Evolutionary conservation across 2,113 vertebrate genomes (phyloP), one percentile per base, ranked within the genome.

Genomic region (Pyrgilauda ruficollis): DNA sequence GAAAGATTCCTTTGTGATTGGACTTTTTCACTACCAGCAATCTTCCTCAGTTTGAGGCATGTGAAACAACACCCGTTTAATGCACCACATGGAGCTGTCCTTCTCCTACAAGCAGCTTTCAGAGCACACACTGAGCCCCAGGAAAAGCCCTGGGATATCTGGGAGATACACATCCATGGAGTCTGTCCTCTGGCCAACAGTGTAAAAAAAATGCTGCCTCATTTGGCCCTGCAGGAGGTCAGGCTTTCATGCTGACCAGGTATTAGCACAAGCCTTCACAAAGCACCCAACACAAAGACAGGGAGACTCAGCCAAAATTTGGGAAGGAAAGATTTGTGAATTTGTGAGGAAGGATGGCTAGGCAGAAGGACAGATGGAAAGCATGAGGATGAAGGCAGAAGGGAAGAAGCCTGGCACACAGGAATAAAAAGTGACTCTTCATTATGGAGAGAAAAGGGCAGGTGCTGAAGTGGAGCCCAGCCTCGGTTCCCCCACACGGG

Each of bases 331-430:
- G 72, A 61, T 41, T 2, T 21, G 68, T 56, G 79, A 84, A 47
- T 90, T 90, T 1, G 43, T 37, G 61, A 55, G 74, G 85, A 94
- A 84, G 69, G 69, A 69, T 62, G 46, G 93, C 27, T 73, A 87
- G 41, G 89, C 69, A 92, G 88, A 76, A 93, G 68, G 90, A 68
- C 87, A 94, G 90, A 93, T 93, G 87, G 91, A 90, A 87, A 56
- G 44, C 90, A 52, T 6, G 76, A 84, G 69, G 66, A 49, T 2
- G 39, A 76, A 89, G 70, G 67, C 78, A 95, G 87, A 89, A 94
- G 58, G 70, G 55, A 93, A 59, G 52, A 59, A 93, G 69, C 30
- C 59, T 96, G 87, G 84, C 69, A 76, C 28, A 7, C 10, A 28
- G 35, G 30, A 23, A 43, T 13, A 18, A 69, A 79, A 50, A 87